Conservation (phyloP, 2,113 vertebrate genomes). For the Hiodon alosoides region DNA sequence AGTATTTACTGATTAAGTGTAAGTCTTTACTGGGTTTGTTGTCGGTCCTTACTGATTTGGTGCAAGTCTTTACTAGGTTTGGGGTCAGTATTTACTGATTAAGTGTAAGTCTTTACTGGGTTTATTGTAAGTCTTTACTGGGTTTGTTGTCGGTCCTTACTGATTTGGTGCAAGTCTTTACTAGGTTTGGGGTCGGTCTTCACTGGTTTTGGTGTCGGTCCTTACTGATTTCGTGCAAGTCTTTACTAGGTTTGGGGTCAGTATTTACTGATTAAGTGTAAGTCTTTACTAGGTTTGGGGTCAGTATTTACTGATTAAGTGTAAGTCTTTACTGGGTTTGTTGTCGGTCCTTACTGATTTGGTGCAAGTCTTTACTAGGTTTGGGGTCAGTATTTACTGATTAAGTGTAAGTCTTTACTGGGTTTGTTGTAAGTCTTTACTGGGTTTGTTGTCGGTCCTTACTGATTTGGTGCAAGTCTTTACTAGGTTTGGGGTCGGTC, state of each 20-base stretch:
- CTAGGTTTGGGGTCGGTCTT: background rate
- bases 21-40: background rate
- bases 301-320: no score
- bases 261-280: no score
- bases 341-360: no score
- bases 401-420: background rate
- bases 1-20: no score
- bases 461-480: background rate
- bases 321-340: background rate
- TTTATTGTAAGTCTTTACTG: no score
- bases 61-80: constrained; percentile 1
- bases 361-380: background rate
- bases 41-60: no score
- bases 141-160: no score
- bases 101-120: background rate
- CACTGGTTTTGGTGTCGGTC: background rate
- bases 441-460: no score
- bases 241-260: constrained; percentile 7
- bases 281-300: constrained; percentile 8
- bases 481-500: background rate
- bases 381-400: background rate
- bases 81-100: background rate
- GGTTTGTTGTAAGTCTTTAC: no score
- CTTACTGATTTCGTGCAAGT: constrained; percentile 1
- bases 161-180: background rate